Conservation (phyloP, 2,888 invertebrate species). For the Patella caerulea region DNA sequence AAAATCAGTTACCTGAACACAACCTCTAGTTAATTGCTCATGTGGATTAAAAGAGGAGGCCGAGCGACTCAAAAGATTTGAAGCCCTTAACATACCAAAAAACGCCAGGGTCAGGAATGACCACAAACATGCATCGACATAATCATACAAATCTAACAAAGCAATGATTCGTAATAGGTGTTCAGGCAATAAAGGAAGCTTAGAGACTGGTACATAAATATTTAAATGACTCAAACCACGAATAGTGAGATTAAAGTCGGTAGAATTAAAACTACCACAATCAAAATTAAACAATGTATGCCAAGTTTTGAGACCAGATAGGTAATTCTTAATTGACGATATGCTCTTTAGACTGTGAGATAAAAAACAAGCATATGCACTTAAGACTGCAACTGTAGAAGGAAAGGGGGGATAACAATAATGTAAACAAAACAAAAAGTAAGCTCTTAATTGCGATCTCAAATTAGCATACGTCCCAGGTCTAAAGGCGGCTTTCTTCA, state of each 20-base stretch:
- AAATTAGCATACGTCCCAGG: too few species aligned
- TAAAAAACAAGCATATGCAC: background rate
- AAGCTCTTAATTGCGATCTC: too few species aligned
- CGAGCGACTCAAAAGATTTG: too few species aligned
- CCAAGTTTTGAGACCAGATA: background rate
- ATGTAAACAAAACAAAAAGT: background rate
- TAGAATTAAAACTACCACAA: background rate
- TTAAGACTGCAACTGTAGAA: background rate
- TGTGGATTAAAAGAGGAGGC: too few species aligned
- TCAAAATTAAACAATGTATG: background rate
- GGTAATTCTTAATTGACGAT: background rate
- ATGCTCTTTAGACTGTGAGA: background rate
- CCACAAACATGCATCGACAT: too few species aligned
- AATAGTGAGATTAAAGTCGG: background rate
- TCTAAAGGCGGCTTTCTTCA: too few species aligned
- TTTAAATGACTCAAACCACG: background rate
- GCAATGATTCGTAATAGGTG: background rate
- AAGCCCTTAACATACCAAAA: too few species aligned
- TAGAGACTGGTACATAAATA: background rate
- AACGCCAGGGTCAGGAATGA: too few species aligned
- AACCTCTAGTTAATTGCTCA: too few species aligned
- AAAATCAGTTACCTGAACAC: too few species aligned
- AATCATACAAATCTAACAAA: background rate
- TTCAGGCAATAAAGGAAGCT: background rate
- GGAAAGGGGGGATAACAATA: background rate